phyloP scores from a whole-genome alignment of 1,140 invertebrate species.

The Zaprionus lachaisei region DNA sequence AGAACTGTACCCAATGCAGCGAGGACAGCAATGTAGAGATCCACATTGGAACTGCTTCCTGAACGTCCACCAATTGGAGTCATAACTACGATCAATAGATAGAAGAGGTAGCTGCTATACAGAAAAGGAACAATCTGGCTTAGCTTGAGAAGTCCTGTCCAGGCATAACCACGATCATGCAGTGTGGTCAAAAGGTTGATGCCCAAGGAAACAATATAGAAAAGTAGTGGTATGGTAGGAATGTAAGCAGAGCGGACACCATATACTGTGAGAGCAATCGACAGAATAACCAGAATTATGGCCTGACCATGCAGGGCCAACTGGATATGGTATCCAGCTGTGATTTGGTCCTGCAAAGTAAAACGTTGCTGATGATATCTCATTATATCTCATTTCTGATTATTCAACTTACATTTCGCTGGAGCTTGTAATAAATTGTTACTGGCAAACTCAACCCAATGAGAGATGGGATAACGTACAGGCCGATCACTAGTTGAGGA shows the following conservation, averaged over 20 bases:
- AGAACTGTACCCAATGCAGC: slow-evolving; percentile 84
- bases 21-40: slow-evolving; percentile 85
- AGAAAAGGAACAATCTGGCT: slow-evolving; percentile 81
- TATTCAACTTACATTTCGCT: slow-evolving; percentile 41
- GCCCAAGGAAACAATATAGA: slow-evolving; percentile 51
- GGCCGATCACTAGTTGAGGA: slow-evolving; percentile 86
- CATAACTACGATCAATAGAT: slow-evolving; percentile 88
- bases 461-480: slow-evolving; percentile 84
- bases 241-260: slow-evolving; percentile 63
- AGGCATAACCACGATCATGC: slow-evolving; percentile 85
- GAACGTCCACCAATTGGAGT: slow-evolving; percentile 88
- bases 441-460: slow-evolving; percentile 54
- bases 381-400: neutral
- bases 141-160: slow-evolving; percentile 86
- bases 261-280: slow-evolving; percentile 29
- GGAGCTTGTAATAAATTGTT: slow-evolving; percentile 77
- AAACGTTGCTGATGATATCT: neutral
- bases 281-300: slow-evolving; percentile 47
- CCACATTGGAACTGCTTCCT: slow-evolving; percentile 87
- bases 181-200: slow-evolving; percentile 61
- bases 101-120: slow-evolving; percentile 87
- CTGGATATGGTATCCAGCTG: slow-evolving; percentile 49
- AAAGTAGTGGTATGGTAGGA: slow-evolving; percentile 57
- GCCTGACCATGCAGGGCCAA: slow-evolving; percentile 60
- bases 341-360: slow-evolving; percentile 46